A percentile compares a stretch with the other conserved stretches of the same genome.
Evolutionary conservation across 1,140 invertebrate species (phyloP).

Genomic region (Halictus rubicundus): DNA sequence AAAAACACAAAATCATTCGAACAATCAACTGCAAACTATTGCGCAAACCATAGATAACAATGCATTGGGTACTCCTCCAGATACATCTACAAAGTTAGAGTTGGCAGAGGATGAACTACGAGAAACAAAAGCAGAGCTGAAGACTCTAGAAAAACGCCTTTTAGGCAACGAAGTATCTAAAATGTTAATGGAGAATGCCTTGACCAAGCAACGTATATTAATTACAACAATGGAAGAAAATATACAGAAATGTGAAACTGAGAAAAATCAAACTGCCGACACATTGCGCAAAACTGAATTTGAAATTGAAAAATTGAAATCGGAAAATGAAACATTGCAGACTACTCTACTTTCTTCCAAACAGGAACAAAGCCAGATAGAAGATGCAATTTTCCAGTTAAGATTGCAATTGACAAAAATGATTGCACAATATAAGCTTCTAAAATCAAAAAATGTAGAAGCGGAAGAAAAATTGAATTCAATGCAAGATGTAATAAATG

Average conservation of each 20-base stretch:
- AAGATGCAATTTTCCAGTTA: constrained; percentile 68
- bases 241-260: constrained; percentile 53
- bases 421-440: constrained; percentile 71
- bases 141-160: constrained; percentile 60
- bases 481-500: constrained; percentile 64
- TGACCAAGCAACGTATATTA: constrained; percentile 53
- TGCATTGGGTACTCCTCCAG: constrained; percentile 6
- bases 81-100: constrained; percentile 60
- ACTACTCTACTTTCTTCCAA: constrained; percentile 62
- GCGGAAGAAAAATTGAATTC: constrained; percentile 67
- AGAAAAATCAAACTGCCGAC: constrained; percentile 59
- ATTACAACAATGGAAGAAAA: constrained; percentile 62
- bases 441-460: constrained; percentile 69
- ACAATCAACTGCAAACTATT: not conserved
- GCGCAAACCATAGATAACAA: constrained; percentile 5
- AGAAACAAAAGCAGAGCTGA: constrained; percentile 53
- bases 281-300: constrained; percentile 36
- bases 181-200: constrained; percentile 51
- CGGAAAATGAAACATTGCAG: constrained; percentile 66
- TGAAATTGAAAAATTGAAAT: constrained; percentile 59
- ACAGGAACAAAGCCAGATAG: constrained; percentile 71
- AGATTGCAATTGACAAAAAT: constrained; percentile 69
- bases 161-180: constrained; percentile 54
- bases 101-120: constrained; percentile 59
- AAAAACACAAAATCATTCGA: constrained; percentile 27